Base-by-base conservation (phyloP, 2,888 invertebrate genomes). In the Dioctria linearis region DNA sequence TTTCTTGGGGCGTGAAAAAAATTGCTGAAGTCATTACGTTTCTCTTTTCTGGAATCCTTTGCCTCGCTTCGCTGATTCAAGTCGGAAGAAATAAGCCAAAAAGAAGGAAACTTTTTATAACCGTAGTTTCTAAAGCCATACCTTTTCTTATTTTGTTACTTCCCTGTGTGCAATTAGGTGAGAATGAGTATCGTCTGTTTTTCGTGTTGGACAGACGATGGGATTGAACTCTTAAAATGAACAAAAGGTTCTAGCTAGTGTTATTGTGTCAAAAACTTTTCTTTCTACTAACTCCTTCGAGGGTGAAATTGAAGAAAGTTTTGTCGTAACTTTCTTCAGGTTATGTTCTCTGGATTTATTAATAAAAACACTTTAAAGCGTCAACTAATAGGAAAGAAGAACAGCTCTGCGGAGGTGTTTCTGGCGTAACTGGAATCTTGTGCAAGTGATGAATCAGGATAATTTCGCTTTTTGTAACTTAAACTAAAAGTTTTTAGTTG, bases 151-250 rank as follows among this genome's bases (percentile, higher is more conserved):
- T 81, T 81, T 81, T 80, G 81, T 73, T 73, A 75, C 76, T 80
- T 81, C 80, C 76, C 79, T 81, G 81, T 81, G 81, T 79, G 81
- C 81, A 81, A 81, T 81, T 81, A 81, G 79, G 81, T 81, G 79
- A 81, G 79, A n/a, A 81, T 81, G 81, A 81, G 76, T 81, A 80
- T 80, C 81, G 79, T 81, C 79, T 71, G 73, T 75, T 76, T 78
- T 78, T 66, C 71, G 65, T 69, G 78, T 71, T 42, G 63, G 25
- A 51, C 66, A 51, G 59, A 69, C 79, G 61, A 57, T 69, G 71
- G 57, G 79, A 79, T 79, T 79, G 79, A 61, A 69, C 71, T 71
- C 79, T 69, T 71, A 69, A 79, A 71, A 67, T 43, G 79, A 79
- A 79, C 67, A 79, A 80, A 76, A 80, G 69, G 61, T 63, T 63